Conservation (phyloP, 2,888 invertebrate species). For the Pemphredon lugubris region DNA sequence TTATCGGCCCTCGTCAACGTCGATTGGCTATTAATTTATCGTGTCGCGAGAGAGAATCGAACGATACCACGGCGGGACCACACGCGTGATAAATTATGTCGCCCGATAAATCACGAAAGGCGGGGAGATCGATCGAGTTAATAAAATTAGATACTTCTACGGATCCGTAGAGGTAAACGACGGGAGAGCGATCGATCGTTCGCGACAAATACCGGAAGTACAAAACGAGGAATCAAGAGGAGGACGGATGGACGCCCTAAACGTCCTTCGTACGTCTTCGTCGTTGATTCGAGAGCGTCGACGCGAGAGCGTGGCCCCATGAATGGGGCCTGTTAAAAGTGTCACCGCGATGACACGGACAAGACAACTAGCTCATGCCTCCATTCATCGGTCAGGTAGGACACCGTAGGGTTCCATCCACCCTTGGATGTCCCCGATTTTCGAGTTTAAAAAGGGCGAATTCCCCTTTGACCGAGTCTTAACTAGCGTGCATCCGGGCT, state of each 20-base stretch:
- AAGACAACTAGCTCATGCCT: slow-evolving; percentile 62
- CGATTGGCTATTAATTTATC: slow-evolving; percentile 66
- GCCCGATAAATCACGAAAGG: slow-evolving; percentile 20
- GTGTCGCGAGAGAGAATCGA: slow-evolving; percentile 48
- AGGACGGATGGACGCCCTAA: too few species aligned
- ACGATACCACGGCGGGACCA: slow-evolving; percentile 53
- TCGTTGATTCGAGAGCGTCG: neutral
- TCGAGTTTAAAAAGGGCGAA: slow-evolving; percentile 47
- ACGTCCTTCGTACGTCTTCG: too few species aligned
- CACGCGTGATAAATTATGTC: slow-evolving; percentile 61
- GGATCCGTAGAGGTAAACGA: slow-evolving; percentile 19
- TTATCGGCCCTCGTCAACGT: slow-evolving; percentile 67
- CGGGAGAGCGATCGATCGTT: slow-evolving; percentile 42
- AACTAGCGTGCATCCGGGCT: slow-evolving; percentile 75
- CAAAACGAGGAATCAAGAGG: neutral
- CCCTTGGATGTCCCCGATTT: slow-evolving; percentile 32
- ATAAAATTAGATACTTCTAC: slow-evolving; percentile 47
- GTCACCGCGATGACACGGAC: slow-evolving; percentile 44
- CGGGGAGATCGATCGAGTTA: slow-evolving; percentile 59
- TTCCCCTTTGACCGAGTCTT: slow-evolving; percentile 58
- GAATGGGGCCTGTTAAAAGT: slow-evolving; percentile 51
- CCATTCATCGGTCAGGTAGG: slow-evolving; percentile 60
- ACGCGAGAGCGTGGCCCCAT: slow-evolving; percentile 29
- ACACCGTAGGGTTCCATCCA: slow-evolving; percentile 41
- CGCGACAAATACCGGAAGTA: slow-evolving; percentile 30